Percentiles rank a stretch among this genome's conserved stretches.
Evolutionary conservation across 2,797 vertebrate genomes (phyloP).

Genomic region (Lepidocolaptes lacrymiger): DNA sequence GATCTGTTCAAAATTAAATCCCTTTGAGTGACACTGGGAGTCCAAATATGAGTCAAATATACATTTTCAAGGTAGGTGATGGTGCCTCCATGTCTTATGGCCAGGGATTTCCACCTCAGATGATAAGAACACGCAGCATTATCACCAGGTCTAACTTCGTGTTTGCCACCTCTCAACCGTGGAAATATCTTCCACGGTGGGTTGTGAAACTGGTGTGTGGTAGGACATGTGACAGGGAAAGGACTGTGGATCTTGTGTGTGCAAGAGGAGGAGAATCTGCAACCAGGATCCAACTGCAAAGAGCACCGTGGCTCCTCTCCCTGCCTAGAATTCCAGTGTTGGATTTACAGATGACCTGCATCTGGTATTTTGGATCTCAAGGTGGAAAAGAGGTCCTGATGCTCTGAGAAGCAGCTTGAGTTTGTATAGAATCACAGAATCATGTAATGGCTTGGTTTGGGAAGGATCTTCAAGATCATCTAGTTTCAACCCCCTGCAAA

Average conservation of each 20-base stretch:
- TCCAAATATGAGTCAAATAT: neutral
- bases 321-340: neutral
- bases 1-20: neutral
- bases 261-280: neutral
- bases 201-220: neutral
- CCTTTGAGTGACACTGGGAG: neutral
- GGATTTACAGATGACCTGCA: neutral
- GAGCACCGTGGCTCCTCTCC: neutral
- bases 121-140: neutral
- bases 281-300: rapidly evolving
- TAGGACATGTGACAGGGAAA: neutral
- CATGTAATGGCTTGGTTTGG: neutral
- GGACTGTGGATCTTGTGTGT: neutral
- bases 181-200: neutral
- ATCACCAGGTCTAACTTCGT: neutral
- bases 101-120: neutral
- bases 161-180: neutral
- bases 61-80: neutral
- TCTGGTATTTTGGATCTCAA: neutral
- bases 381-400: neutral
- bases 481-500: neutral
- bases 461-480: neutral
- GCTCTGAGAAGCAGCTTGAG: neutral
- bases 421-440: neutral
- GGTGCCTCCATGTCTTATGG: neutral